Evolutionary conservation across 2,113 vertebrate genomes (phyloP), one percentile per base, ranked within the genome.

Genomic region (Odocoileus virginianus): DNA sequence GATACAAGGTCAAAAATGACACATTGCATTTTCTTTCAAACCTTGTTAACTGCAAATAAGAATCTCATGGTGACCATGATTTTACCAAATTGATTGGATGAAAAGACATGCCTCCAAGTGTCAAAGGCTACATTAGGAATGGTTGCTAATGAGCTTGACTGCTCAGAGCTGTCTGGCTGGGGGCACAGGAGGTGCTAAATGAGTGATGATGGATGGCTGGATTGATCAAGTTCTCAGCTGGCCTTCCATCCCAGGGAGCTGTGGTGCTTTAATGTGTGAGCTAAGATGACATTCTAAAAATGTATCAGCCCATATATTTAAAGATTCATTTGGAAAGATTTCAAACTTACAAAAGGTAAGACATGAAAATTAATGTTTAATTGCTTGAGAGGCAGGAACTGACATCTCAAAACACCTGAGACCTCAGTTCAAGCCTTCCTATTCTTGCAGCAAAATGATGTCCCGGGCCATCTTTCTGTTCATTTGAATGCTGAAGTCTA

Each of bases 1-100:
- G 96, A 91, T 97, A 52, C 87, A 94, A 97, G 97, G 97, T 95
- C 91, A 95, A 96, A 98, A 98, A 95, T 84, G 97, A 97, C 84
- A 6, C 76, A 89, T 57, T 96, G 95, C 96, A 96, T 89, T 95
- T 96, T 94, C 95, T 98, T 93, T 98, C 93, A 86, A 90, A 91
- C 61, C 87, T 96, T 91, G 78, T 95, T 98, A 97, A 83, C 57
- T 71, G 87, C 96, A 88, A 33, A 0, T 2, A 67, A 98, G 98
- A 96, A 85, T 92, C 88, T 96, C 97, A 96, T 82, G 81, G 97
- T 97, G 96, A 97, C 92, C 93, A 67, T 87, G 97, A 96, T 93
- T 98, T 98, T 97, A 74, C 78, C 95, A 97, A 97, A 97, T 96
- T 60, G 90, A 91, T 85, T 55, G 74, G 93, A 94, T 71, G 58